These are phyloP conservation scores for Oreochromis niloticus DNA, from an alignment of 2,113 vertebrate species.

Conservation along the genomic window DNA sequence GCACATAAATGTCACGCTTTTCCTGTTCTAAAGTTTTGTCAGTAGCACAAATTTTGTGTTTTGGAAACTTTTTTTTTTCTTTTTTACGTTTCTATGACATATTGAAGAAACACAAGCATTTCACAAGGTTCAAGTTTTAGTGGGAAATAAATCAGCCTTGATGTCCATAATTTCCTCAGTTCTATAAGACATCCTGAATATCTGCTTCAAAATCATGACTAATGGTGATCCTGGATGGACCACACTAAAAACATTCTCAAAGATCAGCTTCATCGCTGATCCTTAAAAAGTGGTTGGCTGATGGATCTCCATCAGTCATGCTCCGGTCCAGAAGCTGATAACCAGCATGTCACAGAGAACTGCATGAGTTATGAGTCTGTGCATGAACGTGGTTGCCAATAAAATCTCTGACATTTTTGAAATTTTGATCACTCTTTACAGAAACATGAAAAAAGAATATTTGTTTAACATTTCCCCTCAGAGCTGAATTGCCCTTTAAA, in stretches of 20 bases:
- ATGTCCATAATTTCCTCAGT: background rate
- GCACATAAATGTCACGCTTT: background rate
- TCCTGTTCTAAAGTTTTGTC: background rate
- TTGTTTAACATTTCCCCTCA: background rate
- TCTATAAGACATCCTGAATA: background rate
- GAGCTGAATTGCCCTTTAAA: background rate
- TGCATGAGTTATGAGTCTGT: background rate
- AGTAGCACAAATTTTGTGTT: background rate
- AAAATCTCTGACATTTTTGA: background rate
- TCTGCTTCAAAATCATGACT: background rate
- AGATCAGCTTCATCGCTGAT: background rate
- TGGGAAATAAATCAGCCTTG: background rate
- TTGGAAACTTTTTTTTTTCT: background rate
- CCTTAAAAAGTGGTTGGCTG: background rate
- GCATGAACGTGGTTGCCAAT: background rate
- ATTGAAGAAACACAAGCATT: background rate
- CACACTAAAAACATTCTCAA: background rate
- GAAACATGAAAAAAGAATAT: background rate
- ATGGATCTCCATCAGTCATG: background rate
- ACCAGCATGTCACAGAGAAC: background rate
- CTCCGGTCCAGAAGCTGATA: background rate
- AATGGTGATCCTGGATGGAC: background rate
- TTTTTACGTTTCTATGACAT: background rate
- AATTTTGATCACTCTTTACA: background rate
- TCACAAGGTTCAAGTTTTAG: background rate